Evolutionary conservation across 1,140 invertebrate genomes (phyloP).

Genomic region (Drosophila repleta): DNA sequence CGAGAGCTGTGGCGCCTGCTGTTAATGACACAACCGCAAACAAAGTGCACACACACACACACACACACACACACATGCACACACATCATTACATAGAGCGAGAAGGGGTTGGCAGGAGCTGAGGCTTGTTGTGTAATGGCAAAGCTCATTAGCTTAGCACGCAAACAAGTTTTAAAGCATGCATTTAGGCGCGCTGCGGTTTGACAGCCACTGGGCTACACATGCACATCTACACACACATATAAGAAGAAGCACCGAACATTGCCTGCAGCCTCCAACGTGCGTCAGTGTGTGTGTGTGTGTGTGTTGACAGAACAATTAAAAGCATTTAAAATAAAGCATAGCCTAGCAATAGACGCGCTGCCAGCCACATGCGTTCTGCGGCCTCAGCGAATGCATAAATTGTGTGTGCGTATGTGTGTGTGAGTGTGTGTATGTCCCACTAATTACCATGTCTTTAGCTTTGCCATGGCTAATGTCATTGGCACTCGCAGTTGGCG

Average conservation of each 20-base stretch:
- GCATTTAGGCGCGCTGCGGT: conserved; percentile 78
- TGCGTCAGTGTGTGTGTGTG: conserved; percentile 14
- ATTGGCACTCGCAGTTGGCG: conserved; percentile 57
- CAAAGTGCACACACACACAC: conserved; percentile 67
- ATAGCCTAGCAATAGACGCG: conserved; percentile 58
- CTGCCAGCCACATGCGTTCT: conserved; percentile 55
- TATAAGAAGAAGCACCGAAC: conserved; percentile 13
- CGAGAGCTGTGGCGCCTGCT: conserved; percentile 69
- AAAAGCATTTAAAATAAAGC: conserved; percentile 82
- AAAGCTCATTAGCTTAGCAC: conserved; percentile 81
- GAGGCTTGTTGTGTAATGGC: conserved; percentile 71
- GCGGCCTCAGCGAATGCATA: conserved; percentile 70
- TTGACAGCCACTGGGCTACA: conserved; percentile 58
- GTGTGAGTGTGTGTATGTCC: conserved; percentile 46
- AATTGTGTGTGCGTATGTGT: conserved; percentile 50
- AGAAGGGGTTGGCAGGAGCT: conserved; percentile 6
- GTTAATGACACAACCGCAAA: conserved; percentile 82
- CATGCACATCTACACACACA: conserved; percentile 17
- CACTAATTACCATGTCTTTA: conserved; percentile 81
- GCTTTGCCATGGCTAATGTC: conserved; percentile 67
- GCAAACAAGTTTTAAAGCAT: conserved; percentile 81
- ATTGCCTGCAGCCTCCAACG: conserved; percentile 53
- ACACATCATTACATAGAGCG: conserved; percentile 17
- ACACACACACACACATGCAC: conserved; percentile 27
- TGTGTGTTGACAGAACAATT: conserved; percentile 80